These are phyloP conservation scores for Acanthococcus lagerstroemiae DNA, from an alignment of 2,888 invertebrate species.

Conservation along the genomic window DNA sequence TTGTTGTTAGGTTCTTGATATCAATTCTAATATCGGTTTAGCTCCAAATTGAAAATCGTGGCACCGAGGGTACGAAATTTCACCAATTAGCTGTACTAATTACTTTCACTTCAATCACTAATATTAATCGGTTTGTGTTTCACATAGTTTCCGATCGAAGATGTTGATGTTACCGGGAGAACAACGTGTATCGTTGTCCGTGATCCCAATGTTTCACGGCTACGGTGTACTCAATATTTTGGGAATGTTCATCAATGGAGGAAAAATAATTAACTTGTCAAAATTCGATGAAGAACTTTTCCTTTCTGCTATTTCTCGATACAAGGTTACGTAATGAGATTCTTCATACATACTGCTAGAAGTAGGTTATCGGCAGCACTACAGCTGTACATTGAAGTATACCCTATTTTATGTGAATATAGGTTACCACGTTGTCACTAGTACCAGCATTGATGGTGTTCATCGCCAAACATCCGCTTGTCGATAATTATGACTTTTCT, in stretches of 20 bases:
- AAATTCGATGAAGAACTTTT: conserved; percentile 62
- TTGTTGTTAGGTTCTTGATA: no score
- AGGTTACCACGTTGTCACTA: conserved; percentile 49
- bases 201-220: conserved; percentile 66
- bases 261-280: conserved; percentile 55
- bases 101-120: no score
- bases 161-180: not conserved
- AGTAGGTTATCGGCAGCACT: not conserved
- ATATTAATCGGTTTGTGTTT: no score
- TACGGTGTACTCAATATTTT: conserved; percentile 55
- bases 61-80: no score
- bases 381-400: conserved; percentile 1
- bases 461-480: conserved; percentile 49
- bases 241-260: conserved; percentile 42
- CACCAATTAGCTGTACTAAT: no score
- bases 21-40: no score
- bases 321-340: conserved; percentile 42
- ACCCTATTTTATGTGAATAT: not conserved
- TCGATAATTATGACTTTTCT: conserved; percentile 43
- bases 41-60: no score
- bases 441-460: conserved; percentile 69
- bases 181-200: conserved; percentile 43
- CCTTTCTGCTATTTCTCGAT: conserved; percentile 52
- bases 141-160: not conserved
- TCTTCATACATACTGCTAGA: not conserved